Evolutionary conservation across 2,888 invertebrate genomes (phyloP).

Genomic region (Conomelus anceps): DNA sequence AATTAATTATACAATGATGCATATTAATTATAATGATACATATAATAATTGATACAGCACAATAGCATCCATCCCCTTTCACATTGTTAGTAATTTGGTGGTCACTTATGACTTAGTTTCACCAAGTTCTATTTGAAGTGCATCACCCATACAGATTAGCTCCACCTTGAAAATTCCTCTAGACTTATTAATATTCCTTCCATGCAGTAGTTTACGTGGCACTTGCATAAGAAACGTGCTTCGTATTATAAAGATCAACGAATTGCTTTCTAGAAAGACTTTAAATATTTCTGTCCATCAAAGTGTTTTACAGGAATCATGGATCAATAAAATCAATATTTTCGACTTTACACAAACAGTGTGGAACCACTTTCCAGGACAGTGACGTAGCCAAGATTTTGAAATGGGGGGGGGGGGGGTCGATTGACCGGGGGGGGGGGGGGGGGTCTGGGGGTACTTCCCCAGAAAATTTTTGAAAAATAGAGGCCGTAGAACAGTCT

Average conservation of each 20-base stretch:
- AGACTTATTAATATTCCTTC: neutral
- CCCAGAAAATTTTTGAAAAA: no score
- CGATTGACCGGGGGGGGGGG: no score
- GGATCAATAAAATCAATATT: neutral
- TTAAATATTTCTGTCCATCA: neutral
- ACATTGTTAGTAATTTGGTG: neutral
- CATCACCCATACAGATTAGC: neutral
- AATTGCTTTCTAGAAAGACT: neutral
- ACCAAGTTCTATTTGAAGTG: neutral
- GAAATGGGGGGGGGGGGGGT: no score
- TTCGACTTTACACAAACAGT: no score
- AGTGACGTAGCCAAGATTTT: no score
- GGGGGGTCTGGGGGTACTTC: no score
- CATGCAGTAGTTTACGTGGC: neutral
- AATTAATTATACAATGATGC: no score
- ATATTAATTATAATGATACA: no score
- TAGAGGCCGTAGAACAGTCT: no score
- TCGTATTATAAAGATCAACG: neutral
- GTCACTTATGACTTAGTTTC: neutral
- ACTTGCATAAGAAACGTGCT: neutral
- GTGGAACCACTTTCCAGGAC: no score
- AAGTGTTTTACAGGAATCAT: neutral
- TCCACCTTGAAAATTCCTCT: neutral
- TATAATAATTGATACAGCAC: no score
- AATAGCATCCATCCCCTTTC: neutral